Evolutionary conservation across 2,888 invertebrate species (phyloP), one percentile per base, ranked within the genome.

Genomic region (Noctua fimbriata): DNA sequence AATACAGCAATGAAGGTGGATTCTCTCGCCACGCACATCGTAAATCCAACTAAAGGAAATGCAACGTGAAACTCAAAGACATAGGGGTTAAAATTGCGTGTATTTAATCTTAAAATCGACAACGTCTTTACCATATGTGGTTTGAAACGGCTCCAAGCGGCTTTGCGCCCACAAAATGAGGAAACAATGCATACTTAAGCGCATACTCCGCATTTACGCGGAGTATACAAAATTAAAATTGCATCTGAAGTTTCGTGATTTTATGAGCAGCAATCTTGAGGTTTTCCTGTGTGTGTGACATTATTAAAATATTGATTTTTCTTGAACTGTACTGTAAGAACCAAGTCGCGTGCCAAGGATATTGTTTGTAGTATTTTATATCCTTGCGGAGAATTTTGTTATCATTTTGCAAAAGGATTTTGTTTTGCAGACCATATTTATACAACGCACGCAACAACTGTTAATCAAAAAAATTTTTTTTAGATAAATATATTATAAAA

Each of bases 121-220:
- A 10, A 21, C 21, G 47, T 65, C 44, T 28, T 63, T 65, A 77
- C 44, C 71, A 70, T 44, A 63, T 52, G 32, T 36, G 47, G 49
- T 32, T 69, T 74, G 9, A 28, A 83, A 49, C 60, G 21, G 47
- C 18, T 69, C 63, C 14, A 65, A 85, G 52, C 60, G 18, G 71
- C 65, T 69, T 76, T 18, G 63, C 16, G 74, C 24, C 58, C 52
- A 32, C 28, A 73, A 71, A 71, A 78, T 71, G 49, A 67, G 75
- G 67, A 70, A 84, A 58, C 69, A 63, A 58, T 87, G 69, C 73
- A 87, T 78, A 83, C 83, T 73, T 86, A 73, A 83, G 60, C 63
- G 69, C 72, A 75, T 67, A 32, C 65, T 69, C 47, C 55, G n/a
- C 66, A 73, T 78, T 72, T 60, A 58, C 52, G 78, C 36, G 66